phyloP scores from a whole-genome alignment of 2,113 vertebrate genomes.

The Lampris megalopsis region DNA sequence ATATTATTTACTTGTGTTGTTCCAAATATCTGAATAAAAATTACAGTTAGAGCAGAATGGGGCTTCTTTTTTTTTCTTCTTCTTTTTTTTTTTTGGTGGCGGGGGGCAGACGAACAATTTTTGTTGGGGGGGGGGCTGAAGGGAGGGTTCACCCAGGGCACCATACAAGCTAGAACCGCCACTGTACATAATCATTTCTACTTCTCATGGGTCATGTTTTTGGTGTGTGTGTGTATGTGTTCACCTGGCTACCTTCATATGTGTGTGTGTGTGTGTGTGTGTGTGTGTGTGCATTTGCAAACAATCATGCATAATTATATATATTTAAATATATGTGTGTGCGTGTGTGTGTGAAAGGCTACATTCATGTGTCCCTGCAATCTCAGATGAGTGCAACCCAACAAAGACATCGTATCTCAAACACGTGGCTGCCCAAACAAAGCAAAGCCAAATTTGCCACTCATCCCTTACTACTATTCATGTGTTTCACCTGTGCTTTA shows the following conservation, averaged over 20 bases:
- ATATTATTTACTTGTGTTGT: too few relatives aligned
- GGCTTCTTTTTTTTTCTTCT: too few relatives aligned
- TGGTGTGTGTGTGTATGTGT: constrained; percentile 15
- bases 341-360: neutral
- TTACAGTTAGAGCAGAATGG: too few relatives aligned
- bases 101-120: too few relatives aligned
- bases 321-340: neutral
- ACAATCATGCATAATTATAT: neutral
- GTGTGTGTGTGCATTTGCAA: neutral
- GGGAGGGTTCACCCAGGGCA: too few relatives aligned
- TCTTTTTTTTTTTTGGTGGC: too few relatives aligned
- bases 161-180: too few relatives aligned
- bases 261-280: constrained; percentile 13
- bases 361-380: neutral
- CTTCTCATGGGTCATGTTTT: neutral
- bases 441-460: constrained; percentile 17
- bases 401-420: neutral
- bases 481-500: constrained; percentile 27
- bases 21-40: too few relatives aligned
- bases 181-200: neutral
- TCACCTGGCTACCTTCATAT: too few relatives aligned
- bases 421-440: neutral
- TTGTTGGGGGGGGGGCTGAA: too few relatives aligned
- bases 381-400: constrained; percentile 1
- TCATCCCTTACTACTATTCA: constrained; percentile 37